A percentile compares a stretch with the other conserved stretches of the same genome.
These are phyloP conservation scores for Cervus canadensis DNA, from an alignment of 2,113 vertebrate genomes.

Conservation along the genomic window DNA sequence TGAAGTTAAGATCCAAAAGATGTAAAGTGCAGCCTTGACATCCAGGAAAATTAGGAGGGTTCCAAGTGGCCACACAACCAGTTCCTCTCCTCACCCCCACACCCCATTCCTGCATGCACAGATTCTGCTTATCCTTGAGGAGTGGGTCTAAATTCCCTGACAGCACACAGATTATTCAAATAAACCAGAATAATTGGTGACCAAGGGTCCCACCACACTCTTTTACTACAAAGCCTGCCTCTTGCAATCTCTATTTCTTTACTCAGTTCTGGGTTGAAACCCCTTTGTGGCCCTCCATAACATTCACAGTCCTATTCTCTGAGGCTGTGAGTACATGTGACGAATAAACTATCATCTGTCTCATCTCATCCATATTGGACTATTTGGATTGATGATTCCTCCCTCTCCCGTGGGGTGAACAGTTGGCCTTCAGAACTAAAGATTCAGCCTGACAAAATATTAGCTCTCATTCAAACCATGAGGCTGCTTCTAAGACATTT, in stretches of 20 bases:
- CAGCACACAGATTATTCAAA: background rate
- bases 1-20: background rate
- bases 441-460: background rate
- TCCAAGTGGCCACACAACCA: background rate
- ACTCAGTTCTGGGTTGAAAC: background rate
- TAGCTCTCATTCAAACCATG: background rate
- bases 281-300: fast-evolving
- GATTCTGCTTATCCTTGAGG: background rate
- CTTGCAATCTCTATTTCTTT: background rate
- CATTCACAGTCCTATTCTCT: fast-evolving
- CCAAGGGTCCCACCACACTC: background rate
- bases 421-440: background rate
- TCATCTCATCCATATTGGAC: background rate
- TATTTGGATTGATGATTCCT: background rate
- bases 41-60: background rate
- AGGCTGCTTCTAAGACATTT: background rate
- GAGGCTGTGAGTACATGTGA: background rate
- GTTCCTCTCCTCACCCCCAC: fast-evolving
- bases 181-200: background rate
- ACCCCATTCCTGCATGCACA: background rate
- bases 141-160: background rate
- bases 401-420: background rate
- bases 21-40: background rate
- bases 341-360: background rate
- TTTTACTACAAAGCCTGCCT: background rate